These are phyloP conservation scores for Carollia perspicillata DNA, from an alignment of 2,113 vertebrate species.

Conservation along the genomic window DNA sequence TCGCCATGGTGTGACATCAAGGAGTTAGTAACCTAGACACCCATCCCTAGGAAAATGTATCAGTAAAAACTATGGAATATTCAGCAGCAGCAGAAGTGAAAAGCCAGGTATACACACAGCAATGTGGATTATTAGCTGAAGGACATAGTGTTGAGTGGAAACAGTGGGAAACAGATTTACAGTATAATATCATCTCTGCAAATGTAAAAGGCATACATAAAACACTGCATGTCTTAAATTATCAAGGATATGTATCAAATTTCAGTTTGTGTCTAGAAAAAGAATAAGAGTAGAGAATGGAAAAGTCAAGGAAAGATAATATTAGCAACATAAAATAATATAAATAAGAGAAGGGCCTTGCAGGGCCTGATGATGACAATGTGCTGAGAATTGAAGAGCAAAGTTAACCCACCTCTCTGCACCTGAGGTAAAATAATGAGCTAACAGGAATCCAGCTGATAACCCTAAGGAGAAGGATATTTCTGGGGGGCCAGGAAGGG, in stretches of 20 bases:
- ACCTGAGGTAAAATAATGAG: neutral
- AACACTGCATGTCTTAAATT: neutral
- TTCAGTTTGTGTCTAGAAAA: neutral
- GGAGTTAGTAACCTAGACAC: neutral
- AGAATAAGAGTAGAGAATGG: neutral
- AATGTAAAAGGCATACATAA: neutral
- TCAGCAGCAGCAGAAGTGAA: neutral
- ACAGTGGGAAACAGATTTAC: neutral
- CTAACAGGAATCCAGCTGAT: neutral
- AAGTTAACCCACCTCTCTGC: neutral
- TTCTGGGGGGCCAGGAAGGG: neutral
- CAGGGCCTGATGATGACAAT: neutral
- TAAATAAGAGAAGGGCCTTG: neutral
- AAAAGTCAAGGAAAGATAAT: constrained; percentile 3
- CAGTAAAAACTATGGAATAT: neutral
- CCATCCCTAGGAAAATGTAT: neutral
- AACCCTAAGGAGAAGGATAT: neutral
- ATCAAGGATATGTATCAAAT: neutral
- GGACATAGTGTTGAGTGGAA: neutral
- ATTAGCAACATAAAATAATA: neutral
- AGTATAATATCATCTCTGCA: neutral
- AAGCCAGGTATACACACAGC: neutral
- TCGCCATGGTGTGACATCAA: neutral
- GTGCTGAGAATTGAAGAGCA: neutral
- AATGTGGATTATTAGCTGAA: neutral